phyloP scores from a whole-genome alignment of 1,140 invertebrate genomes.

The Pseudomyrmex cubaensis region DNA sequence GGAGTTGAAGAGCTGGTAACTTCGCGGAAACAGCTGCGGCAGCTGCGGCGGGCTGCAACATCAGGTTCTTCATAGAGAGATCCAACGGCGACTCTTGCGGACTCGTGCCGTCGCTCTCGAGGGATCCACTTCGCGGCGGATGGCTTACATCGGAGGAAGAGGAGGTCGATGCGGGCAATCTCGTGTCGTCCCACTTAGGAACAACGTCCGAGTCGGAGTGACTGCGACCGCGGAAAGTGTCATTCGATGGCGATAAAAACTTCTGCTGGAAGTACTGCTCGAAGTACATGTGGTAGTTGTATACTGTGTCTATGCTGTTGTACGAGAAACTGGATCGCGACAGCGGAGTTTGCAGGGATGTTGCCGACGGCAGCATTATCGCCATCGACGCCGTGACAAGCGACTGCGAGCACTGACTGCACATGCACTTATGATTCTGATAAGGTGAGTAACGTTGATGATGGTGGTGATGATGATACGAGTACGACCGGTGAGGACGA shows the following conservation, averaged over 20 bases:
- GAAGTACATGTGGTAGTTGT: slow-evolving; percentile 83
- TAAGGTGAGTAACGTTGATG: slow-evolving; percentile 60
- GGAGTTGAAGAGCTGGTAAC: slow-evolving; percentile 82
- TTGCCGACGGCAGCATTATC: slow-evolving; percentile 81
- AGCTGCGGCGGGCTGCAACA: slow-evolving; percentile 60
- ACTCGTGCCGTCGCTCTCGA: slow-evolving; percentile 79
- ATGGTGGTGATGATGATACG: slow-evolving; percentile 64
- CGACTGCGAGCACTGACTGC: slow-evolving; percentile 77
- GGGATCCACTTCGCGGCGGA: slow-evolving; percentile 71
- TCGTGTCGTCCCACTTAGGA: slow-evolving; percentile 85
- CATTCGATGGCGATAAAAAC: slow-evolving; percentile 87
- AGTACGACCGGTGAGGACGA: slow-evolving; percentile 69
- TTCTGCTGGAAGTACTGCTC: slow-evolving; percentile 91
- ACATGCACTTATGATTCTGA: slow-evolving; percentile 74
- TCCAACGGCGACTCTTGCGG: slow-evolving; percentile 94
- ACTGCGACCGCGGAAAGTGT: slow-evolving; percentile 88
- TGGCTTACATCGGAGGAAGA: slow-evolving; percentile 70
- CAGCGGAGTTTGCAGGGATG: slow-evolving; percentile 85
- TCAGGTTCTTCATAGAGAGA: slow-evolving; percentile 90
- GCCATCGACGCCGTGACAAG: slow-evolving; percentile 64
- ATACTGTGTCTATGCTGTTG: slow-evolving; percentile 79
- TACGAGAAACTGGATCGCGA: slow-evolving; percentile 86
- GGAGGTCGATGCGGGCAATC: slow-evolving; percentile 67
- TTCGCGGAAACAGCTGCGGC: slow-evolving; percentile 60
- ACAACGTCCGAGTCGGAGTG: slow-evolving; percentile 91